Evolutionary conservation across 2,113 vertebrate genomes (phyloP), one percentile per base, ranked within the genome.

Genomic region (Indri indri): DNA sequence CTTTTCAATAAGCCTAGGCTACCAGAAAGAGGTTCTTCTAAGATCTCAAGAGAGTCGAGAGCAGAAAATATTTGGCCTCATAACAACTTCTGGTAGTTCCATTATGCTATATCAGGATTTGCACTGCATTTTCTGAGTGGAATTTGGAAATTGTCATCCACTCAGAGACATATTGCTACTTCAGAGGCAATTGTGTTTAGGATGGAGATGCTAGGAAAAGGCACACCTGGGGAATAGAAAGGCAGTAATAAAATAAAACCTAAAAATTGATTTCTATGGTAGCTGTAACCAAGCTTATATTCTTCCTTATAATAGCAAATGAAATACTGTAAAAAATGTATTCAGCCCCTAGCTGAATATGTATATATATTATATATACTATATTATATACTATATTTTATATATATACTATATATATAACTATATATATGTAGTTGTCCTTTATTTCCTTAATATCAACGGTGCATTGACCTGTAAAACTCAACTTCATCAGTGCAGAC

Each of bases 281-380:
- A 57, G 57, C 45, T 94, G 11, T 84, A 90, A 0, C 61, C 30
- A 92, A 92, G 32, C 68, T 42, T 86, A 86, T 93, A 93, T 63
- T 97, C 97, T 94, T 93, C 65, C 66, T 91, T 93, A 13, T 82
- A 88, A 85, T 13, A 87, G 34, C 25, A 95, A 97, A 87, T 88
- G 27, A 96, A 92, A 97, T 91, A 90, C 27, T 87, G 7, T 86
- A 92, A 40, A 93, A 98, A 96, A 94, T 80, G n/a, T 84, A 81
- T 90, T 91, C 87, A 80, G 22, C 65, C 73, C 47, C 82, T 83
- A 96, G 91, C 25, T 22, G n/a, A n/a, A n/a, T n/a, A n/a, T n/a
- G n/a, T n/a, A n/a, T n/a, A n/a, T n/a, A n/a, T n/a, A n/a, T n/a
- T n/a, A n/a, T n/a, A n/a, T n/a, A n/a, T n/a, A n/a, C n/a, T n/a